Conservation (phyloP, 2,113 vertebrate species). For the Malurus cyaneus region DNA sequence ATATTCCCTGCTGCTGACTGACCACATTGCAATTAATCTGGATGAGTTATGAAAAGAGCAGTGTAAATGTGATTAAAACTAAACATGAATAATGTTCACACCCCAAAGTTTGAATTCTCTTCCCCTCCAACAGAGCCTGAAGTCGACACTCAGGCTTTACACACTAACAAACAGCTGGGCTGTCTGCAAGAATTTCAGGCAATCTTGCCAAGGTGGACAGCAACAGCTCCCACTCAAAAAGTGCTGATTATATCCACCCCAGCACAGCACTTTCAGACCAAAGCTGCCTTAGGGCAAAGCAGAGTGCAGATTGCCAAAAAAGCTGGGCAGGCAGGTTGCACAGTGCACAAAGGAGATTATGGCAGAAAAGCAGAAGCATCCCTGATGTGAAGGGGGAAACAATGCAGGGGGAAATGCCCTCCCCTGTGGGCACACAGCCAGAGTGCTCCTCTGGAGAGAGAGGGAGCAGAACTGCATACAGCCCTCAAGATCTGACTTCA, state of each 20-base stretch:
- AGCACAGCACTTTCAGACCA: background rate
- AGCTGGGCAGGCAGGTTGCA: background rate
- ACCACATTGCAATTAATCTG: background rate
- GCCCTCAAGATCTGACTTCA: background rate
- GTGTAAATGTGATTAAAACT: background rate
- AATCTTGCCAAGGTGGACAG: background rate
- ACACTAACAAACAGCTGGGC: background rate
- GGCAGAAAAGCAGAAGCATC: background rate
- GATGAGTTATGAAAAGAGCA: background rate
- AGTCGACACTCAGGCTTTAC: background rate
- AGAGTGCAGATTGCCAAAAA: background rate
- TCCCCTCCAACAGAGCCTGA: background rate
- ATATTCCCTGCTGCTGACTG: background rate
- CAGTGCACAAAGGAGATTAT: accelerated
- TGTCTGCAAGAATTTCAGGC: background rate
- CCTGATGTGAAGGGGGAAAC: background rate
- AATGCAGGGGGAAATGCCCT: background rate
- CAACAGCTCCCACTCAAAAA: background rate
- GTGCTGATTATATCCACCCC: background rate
- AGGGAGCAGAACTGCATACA: background rate
- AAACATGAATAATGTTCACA: background rate
- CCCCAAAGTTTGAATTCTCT: background rate
- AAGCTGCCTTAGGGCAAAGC: background rate
- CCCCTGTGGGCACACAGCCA: background rate
- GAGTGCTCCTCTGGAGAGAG: background rate